Base-by-base conservation (phyloP, 1,140 invertebrate genomes). In the Caerostris darwini region DNA sequence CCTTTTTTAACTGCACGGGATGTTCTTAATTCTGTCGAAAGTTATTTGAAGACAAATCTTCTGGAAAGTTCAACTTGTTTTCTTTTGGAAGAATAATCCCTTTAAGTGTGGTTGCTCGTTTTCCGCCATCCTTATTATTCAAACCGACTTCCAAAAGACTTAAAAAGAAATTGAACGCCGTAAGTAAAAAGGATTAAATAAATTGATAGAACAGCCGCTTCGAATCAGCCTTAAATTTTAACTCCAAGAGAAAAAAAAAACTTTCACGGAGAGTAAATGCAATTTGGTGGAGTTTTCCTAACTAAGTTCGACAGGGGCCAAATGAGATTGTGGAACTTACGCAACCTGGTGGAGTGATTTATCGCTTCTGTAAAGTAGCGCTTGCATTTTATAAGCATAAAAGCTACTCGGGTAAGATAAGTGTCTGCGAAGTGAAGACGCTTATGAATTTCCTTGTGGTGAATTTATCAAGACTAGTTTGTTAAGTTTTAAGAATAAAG, bases 121-220 rank as follows among this genome's bases (percentile, higher is more conserved):
- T n/a, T 77, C 69, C 3, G 34, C 8, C 7, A 50, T 50, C 19
- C 10, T 14, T 61, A 61, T 61, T 61, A 14, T 61, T 61, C 59
- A 61, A n/a, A 61, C 69, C 14, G 34, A 0, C 7, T 10, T 53
- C 14, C 69, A 19, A 50, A 53, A 71, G 69, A 34, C 69, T 71
- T 34, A 50, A n/a, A n/a, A n/a, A 34, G 8, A 10, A 77, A 77
- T 34, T 4, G 69, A 77, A 34, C 34, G 14, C 4, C 14, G n/a
- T 67, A 67, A 67, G 61, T 67, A 67, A 77, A 34, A 77, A 50
- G 71, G 71, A 77, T 77, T 77, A 77, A 50, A 77, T 77, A 77
- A 77, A 77, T 77, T 77, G 71, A 77, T 77, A 77, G 53, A 77
- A 12, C 71, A 77, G 71, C 12, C 71, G 34, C 71, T 77, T 77